Evolutionary conservation across 2,797 vertebrate genomes (phyloP).

Genomic region (Periparus ater): DNA sequence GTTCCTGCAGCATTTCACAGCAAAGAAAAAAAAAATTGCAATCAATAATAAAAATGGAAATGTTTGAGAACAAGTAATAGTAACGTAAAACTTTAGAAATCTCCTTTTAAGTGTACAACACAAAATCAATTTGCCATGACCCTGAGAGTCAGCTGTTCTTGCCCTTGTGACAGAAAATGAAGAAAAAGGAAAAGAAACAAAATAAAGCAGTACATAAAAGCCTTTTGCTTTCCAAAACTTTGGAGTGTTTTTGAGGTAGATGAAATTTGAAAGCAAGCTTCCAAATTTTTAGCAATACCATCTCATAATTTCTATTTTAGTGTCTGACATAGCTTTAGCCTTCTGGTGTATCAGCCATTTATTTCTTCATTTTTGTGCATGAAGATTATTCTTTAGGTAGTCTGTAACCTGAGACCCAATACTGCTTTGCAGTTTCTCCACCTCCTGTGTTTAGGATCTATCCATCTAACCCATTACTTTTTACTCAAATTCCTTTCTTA

Average conservation of each 20-base stretch:
- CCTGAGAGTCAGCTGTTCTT: slow-evolving; percentile 66
- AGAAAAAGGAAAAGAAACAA: slow-evolving; percentile 64
- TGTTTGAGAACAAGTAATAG: slow-evolving; percentile 67
- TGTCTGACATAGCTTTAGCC: slow-evolving; percentile 16
- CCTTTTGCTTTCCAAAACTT: slow-evolving; percentile 56
- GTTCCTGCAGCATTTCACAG: slow-evolving; percentile 36
- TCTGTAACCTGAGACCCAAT: background rate
- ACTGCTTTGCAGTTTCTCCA: background rate
- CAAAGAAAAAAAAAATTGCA: slow-evolving; percentile 47
- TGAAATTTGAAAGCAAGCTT: slow-evolving; percentile 33
- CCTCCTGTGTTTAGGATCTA: background rate
- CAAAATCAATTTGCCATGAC: slow-evolving; percentile 77
- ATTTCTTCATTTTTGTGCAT: background rate
- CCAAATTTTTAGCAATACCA: slow-evolving; percentile 39
- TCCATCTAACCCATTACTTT: background rate
- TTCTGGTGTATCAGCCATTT: background rate
- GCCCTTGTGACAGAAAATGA: slow-evolving; percentile 63
- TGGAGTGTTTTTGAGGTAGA: slow-evolving; percentile 47
- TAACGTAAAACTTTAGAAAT: slow-evolving; percentile 67
- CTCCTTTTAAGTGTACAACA: slow-evolving; percentile 71
- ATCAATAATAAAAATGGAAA: slow-evolving; percentile 73
- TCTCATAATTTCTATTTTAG: slow-evolving; percentile 1
- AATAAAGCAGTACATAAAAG: slow-evolving; percentile 65
- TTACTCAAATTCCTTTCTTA: background rate
- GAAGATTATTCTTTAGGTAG: background rate